Evolutionary conservation across 2,888 invertebrate species (phyloP), one percentile per base, ranked within the genome.

Genomic region (Drosophila flavopinicola): DNA sequence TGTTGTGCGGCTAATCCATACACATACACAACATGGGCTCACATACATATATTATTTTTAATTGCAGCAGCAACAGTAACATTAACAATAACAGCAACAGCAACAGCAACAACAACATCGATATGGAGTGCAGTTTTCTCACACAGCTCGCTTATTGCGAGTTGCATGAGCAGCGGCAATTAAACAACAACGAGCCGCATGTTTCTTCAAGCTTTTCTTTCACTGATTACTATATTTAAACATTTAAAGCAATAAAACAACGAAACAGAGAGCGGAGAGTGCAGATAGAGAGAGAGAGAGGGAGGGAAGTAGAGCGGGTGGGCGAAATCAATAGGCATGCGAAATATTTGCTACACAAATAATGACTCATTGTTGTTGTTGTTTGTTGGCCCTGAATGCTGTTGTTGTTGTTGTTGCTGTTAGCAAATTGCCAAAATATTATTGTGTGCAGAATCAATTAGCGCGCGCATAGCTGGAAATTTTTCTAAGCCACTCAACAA

Each of bases 191-290:
- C 75, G 64, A 48, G 58, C 75, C 70, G 11, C 65, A 52, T 72
- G 70, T 69, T 75, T 48, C 58, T 64, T 35, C 47, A 17, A 59
- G 71, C 75, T 72, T 75, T 69, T 69, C 78, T 73, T 77, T 69
- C 48, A 29, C 74, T 79, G 86, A 80, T 80, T 83, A 68, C 80
- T 80, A 73, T 80, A 80, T 80, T 80, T 85, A 73, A 75, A 44
- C 54, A 66, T 76, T 79, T 67, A 79, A 71, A 66, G 64, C 68
- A 58, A 66, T 78, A 79, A 75, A 66, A 63, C 68, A 57, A 45
- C 56, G 27, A 57, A 56, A 66, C 41, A 51, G 60, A 25, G 15
- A n/a, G n/a, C n/a, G n/a, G n/a, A n/a, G 29, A 13, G n/a, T n/a
- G n/a, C n/a, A n/a, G n/a, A n/a, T n/a, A 20, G 23, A 11, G 9